Base-by-base conservation (phyloP, 1,140 invertebrate species). In the Notospermus geniculatus region DNA sequence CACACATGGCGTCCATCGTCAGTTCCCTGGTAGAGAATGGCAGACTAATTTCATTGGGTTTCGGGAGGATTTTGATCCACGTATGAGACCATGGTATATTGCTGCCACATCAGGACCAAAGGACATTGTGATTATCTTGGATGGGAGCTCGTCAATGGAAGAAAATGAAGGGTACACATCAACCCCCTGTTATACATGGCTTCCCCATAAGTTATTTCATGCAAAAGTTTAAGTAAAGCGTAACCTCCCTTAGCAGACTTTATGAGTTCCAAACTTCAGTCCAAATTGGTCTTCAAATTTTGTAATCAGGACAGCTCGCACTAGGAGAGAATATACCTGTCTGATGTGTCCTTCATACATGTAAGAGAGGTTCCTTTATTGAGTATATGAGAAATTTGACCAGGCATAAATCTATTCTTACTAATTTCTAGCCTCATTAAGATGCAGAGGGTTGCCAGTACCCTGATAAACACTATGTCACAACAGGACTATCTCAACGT, bases 31-130 rank as follows among this genome's bases (percentile, higher is more conserved):
- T 54, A 59, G 65, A 0, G 65, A 68, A 59, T 71, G 69, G 66
- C 65, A 68, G 41, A 65, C 50, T 22, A 68, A 71, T 59, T 71
- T 70, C 41, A 63, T 67, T 25, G 68, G 68, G 2, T 70, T 70
- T 59, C 65, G 66, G 29, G 65, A 66, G 17, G 69, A 70, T 54
- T 70, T 72, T 53, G 70, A 71, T 60, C 70, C 70, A 0, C 45
- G 70, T 46, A 63, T 63, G n/a, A 57, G 70, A 43, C 64, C 70
- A 7, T 71, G 70, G 70, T 71, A 71, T 53, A 65, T 71, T 25
- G 62, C 63, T 13, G 63, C 70, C 9, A 68, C 71, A 19, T 64
- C 61, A 53, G 70, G 69, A 22, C 66, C 70, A 32, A 68, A 68
- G 54, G 63, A 71, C 55, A 63, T 71, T 30, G 59, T 71, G 7